Percentiles rank a stretch among this genome's conserved stretches.
These are phyloP conservation scores for Numenius phaeopus DNA, from an alignment of 2,797 vertebrate species.

Conservation along the genomic window DNA sequence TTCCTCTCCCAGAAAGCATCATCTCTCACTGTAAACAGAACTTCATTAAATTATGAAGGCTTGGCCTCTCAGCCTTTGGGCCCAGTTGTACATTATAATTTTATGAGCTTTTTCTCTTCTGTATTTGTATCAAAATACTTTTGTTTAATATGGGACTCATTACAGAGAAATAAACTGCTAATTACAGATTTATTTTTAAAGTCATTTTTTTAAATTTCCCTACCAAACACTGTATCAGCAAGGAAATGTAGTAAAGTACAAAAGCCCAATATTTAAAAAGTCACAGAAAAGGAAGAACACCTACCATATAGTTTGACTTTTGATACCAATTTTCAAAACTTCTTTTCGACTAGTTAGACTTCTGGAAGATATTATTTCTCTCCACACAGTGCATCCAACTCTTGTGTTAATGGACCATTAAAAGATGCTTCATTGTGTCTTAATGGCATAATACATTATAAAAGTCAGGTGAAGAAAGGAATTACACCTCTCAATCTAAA, in stretches of 20 bases:
- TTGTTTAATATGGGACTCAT: not conserved
- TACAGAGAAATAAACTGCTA: not conserved
- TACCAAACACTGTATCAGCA: not conserved
- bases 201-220: not conserved
- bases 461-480: conserved; percentile 42
- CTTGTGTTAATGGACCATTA: conserved; percentile 46
- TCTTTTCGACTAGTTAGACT: conserved; percentile 1
- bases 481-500: conserved; percentile 38
- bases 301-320: not conserved
- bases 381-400: not conserved
- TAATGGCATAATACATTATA: conserved; percentile 46
- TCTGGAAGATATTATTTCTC: not conserved
- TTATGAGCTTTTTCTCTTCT: not conserved
- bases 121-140: not conserved
- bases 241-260: not conserved
- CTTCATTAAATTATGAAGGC: not conserved
- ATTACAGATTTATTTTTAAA: not conserved
- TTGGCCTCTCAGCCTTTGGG: not conserved
- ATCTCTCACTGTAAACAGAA: not conserved
- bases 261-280: not conserved
- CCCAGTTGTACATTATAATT: not conserved
- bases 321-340: not conserved
- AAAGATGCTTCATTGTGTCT: conserved; percentile 61
- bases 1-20: not conserved
- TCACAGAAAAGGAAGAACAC: not conserved